A percentile compares a stretch with the other conserved stretches of the same genome.
These are phyloP conservation scores for Thalassaphorura encarpata DNA, from an alignment of 1,140 invertebrate species.

Conservation along the genomic window DNA sequence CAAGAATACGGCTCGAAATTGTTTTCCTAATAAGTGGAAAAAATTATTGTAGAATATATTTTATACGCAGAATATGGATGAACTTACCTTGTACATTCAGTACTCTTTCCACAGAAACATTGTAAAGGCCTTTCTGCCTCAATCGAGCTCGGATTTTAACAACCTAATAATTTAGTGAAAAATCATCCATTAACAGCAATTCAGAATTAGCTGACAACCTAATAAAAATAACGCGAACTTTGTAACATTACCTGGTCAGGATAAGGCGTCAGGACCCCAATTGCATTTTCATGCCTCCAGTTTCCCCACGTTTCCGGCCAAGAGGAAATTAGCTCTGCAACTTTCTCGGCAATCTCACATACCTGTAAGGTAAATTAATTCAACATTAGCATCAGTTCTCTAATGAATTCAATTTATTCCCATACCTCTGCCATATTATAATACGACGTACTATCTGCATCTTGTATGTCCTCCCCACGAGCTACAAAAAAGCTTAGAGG, in stretches of 20 bases:
- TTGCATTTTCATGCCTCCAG: constrained; percentile 39
- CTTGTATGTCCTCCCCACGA: constrained; percentile 61
- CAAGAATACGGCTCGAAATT: constrained; percentile 74
- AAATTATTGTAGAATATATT: not conserved
- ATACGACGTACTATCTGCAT: constrained; percentile 70
- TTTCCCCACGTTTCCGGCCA: constrained; percentile 45
- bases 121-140: constrained; percentile 57
- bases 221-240: not conserved
- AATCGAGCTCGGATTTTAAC: constrained; percentile 62
- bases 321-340: constrained; percentile 41
- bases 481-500: constrained; percentile 69
- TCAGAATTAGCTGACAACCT: no score
- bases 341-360: constrained; percentile 40
- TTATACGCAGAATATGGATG: not conserved
- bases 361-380: constrained; percentile 45
- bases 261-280: constrained; percentile 55
- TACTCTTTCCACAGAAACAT: constrained; percentile 73
- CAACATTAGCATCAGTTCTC: not conserved
- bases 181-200: constrained; percentile 1
- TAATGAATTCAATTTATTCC: constrained; percentile 35
- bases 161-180: constrained; percentile 16
- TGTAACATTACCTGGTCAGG: constrained; percentile 66
- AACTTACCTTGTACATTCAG: constrained; percentile 67
- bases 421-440: constrained; percentile 71
- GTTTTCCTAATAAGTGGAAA: constrained; percentile 50